Conservation (phyloP, 2,888 invertebrate genomes). For the Ochropleura leucogaster region DNA sequence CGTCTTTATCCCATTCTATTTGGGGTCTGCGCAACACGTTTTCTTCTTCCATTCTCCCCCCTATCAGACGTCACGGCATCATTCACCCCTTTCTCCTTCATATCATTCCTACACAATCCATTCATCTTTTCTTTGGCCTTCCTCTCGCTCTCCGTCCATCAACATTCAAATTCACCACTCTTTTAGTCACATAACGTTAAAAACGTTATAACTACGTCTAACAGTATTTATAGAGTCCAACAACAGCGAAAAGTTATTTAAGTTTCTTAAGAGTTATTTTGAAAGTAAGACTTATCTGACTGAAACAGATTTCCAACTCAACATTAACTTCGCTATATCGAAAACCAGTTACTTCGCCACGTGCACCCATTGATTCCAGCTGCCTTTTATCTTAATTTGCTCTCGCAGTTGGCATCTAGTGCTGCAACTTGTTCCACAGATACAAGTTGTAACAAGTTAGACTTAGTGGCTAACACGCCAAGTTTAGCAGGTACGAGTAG, state of each 20-base stretch:
- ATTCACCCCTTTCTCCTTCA: too few relatives aligned
- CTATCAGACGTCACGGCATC: too few relatives aligned
- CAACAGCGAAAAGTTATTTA: neutral
- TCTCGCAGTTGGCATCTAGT: conserved; percentile 40
- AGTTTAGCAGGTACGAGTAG: conserved; percentile 46
- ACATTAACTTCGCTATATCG: neutral
- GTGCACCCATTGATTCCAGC: conserved; percentile 42
- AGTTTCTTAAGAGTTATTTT: neutral
- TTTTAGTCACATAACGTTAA: too few relatives aligned
- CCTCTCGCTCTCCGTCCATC: too few relatives aligned
- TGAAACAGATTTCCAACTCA: neutral
- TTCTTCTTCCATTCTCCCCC: too few relatives aligned
- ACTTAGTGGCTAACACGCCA: conserved; percentile 56
- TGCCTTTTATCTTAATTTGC: conserved; percentile 54
- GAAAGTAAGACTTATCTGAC: neutral
- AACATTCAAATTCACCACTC: too few relatives aligned
- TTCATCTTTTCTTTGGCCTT: too few relatives aligned
- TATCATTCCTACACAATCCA: too few relatives aligned
- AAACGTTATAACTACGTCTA: too few relatives aligned
- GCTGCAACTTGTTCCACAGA: conserved; percentile 40
- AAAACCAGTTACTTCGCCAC: conserved; percentile 12
- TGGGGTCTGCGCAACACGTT: too few relatives aligned
- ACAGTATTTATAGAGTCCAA: neutral
- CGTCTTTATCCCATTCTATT: too few relatives aligned
- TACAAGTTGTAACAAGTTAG: conserved; percentile 58